Evolutionary conservation across 2,888 invertebrate species (phyloP).

Genomic region (Brachynemurus nebulosus): DNA sequence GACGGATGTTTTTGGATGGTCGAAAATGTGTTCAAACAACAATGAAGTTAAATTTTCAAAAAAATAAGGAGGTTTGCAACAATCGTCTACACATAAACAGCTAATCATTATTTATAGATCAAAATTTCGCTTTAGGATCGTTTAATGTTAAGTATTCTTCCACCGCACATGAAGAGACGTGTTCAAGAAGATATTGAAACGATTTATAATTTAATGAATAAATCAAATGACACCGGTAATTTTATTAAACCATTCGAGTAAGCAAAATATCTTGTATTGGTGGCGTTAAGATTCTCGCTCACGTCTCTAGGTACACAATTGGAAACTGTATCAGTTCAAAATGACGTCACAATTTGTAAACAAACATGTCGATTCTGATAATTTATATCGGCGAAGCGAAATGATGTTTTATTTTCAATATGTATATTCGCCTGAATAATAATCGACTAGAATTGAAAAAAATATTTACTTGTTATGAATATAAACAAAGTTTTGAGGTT

Average conservation of each 20-base stretch:
- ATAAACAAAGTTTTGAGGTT: no score
- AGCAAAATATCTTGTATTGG: no score
- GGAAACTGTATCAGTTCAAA: no score
- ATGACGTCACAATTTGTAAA: no score
- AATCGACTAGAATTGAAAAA: not conserved
- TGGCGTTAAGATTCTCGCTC: no score
- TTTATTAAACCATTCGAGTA: not conserved
- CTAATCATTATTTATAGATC: slow-evolving; percentile 8
- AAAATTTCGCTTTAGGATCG: slow-evolving; percentile 46
- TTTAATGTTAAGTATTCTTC: slow-evolving; percentile 72
- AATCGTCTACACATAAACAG: not conserved
- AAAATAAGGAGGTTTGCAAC: slow-evolving; percentile 61
- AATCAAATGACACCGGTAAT: not conserved
- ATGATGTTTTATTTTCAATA: no score
- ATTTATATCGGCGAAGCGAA: no score
- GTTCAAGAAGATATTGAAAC: slow-evolving; percentile 39
- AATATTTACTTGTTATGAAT: no score
- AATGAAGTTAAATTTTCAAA: slow-evolving; percentile 63
- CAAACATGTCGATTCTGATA: no score
- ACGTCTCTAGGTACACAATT: no score
- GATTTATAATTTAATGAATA: not conserved
- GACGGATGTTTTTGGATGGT: slow-evolving; percentile 76
- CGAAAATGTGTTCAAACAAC: slow-evolving; percentile 78
- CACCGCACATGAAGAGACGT: slow-evolving; percentile 61
- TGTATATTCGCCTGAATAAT: no score